These are phyloP conservation scores for Myotis vivesi DNA, from an alignment of 2,797 vertebrate genomes.

Conservation along the genomic window DNA sequence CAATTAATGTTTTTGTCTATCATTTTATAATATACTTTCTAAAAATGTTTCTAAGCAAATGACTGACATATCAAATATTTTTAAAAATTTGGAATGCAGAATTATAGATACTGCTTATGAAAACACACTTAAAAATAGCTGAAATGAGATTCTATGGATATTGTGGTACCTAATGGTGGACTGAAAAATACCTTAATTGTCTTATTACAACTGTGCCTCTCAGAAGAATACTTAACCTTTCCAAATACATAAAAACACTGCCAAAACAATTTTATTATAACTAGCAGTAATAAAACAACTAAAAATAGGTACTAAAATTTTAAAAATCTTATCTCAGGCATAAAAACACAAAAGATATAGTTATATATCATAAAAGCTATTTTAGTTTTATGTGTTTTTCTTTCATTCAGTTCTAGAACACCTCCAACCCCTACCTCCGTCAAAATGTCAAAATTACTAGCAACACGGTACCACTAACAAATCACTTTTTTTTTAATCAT, in stretches of 20 bases:
- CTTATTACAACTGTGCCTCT: slow-evolving; percentile 36
- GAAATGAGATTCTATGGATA: slow-evolving; percentile 48
- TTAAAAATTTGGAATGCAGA: slow-evolving; percentile 28
- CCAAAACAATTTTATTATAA: slow-evolving; percentile 29
- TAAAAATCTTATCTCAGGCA: background rate
- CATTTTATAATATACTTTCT: slow-evolving; percentile 76
- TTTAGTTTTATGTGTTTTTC: background rate
- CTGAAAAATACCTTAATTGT: slow-evolving; percentile 39
- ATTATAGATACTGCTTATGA: slow-evolving; percentile 50
- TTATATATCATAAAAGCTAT: background rate
- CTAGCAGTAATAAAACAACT: background rate
- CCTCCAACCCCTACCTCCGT: background rate
- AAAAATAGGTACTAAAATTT: background rate
- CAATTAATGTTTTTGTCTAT: slow-evolving; percentile 79
- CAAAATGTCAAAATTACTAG: background rate
- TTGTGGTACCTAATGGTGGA: background rate
- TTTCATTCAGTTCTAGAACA: background rate
- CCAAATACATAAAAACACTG: slow-evolving; percentile 56
- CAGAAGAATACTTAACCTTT: slow-evolving; percentile 65
- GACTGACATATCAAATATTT: slow-evolving; percentile 68
- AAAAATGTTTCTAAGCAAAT: slow-evolving; percentile 77
- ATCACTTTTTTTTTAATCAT: background rate
- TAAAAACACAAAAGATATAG: background rate
- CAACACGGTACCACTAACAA: background rate
- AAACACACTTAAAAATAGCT: slow-evolving; percentile 72